Percentiles rank a stretch among this genome's conserved stretches.
Conservation (phyloP, 2,888 invertebrate species). For the Pogonocherus hispidulus region DNA sequence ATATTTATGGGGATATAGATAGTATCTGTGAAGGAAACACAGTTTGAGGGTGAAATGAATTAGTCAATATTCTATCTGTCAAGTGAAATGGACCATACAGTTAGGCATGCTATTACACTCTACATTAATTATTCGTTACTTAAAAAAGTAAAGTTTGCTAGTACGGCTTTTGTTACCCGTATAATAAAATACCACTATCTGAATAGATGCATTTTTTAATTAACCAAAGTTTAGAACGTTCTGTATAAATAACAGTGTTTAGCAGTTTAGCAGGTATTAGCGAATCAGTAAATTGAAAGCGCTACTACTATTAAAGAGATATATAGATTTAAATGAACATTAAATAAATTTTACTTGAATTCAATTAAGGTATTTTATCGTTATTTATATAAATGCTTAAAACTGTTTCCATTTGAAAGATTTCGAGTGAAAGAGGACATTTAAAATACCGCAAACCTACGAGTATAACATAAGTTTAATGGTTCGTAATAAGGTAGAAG, state of each 20-base stretch:
- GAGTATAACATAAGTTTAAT: conserved; percentile 32
- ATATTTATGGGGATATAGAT: too few relatives aligned
- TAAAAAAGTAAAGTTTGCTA: too few relatives aligned
- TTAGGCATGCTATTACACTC: too few relatives aligned
- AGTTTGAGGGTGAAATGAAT: too few relatives aligned
- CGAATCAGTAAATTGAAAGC: conserved; percentile 8
- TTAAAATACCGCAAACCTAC: conserved; percentile 11
- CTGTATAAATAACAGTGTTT: background rate
- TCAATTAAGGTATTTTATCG: background rate
- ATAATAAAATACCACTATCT: too few relatives aligned
- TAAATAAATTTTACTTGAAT: conserved; percentile 13
- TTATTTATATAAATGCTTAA: conserved; percentile 13
- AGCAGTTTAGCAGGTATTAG: background rate
- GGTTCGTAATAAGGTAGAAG: conserved; percentile 45
- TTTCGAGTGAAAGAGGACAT: conserved; percentile 20
- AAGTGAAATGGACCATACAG: too few relatives aligned
- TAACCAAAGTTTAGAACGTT: background rate
- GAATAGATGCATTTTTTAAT: background rate
- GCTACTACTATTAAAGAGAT: background rate
- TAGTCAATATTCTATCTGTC: too few relatives aligned
- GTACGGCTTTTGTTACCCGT: too few relatives aligned
- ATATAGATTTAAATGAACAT: conserved; percentile 5
- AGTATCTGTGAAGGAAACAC: too few relatives aligned
- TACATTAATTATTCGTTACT: too few relatives aligned
- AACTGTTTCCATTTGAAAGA: conserved; percentile 1